These are phyloP conservation scores for Dysdera silvatica DNA, from an alignment of 1,140 invertebrate species.

Conservation along the genomic window DNA sequence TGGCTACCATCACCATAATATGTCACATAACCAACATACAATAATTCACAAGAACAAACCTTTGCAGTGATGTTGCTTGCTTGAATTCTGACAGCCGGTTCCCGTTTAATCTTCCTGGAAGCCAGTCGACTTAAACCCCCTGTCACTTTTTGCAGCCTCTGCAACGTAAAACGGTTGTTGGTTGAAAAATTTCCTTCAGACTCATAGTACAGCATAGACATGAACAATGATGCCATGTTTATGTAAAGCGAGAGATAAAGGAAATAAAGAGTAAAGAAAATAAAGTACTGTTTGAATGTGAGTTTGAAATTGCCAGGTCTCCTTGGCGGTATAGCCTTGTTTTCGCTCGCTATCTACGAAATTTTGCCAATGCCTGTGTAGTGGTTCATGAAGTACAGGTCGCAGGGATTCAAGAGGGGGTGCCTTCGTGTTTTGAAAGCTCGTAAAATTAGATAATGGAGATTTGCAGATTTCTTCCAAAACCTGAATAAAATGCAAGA, in stretches of 20 bases:
- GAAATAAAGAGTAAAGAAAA: no score
- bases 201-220: background rate
- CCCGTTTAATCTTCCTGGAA: conserved; percentile 66
- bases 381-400: conserved; percentile 74
- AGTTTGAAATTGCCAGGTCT: conserved; percentile 82
- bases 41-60: conserved; percentile 1
- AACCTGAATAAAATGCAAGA: conserved; percentile 1
- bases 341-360: conserved; percentile 85
- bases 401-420: conserved; percentile 64
- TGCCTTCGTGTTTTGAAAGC: conserved; percentile 16
- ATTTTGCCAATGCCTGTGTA: conserved; percentile 77
- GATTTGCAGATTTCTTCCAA: conserved; percentile 73
- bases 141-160: conserved; percentile 62
- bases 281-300: conserved; percentile 88
- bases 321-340: conserved; percentile 57
- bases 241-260: no score
- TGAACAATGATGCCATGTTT: no score
- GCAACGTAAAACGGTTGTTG: no score
- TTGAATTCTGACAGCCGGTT: conserved; percentile 50
- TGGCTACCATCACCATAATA: background rate
- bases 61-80: conserved; percentile 40
- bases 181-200: background rate
- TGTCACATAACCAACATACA: background rate
- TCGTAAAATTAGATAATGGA: conserved; percentile 48
- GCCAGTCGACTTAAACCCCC: conserved; percentile 70